Conservation (phyloP, 2,797 vertebrate genomes). For the Nyctibius grandis region DNA sequence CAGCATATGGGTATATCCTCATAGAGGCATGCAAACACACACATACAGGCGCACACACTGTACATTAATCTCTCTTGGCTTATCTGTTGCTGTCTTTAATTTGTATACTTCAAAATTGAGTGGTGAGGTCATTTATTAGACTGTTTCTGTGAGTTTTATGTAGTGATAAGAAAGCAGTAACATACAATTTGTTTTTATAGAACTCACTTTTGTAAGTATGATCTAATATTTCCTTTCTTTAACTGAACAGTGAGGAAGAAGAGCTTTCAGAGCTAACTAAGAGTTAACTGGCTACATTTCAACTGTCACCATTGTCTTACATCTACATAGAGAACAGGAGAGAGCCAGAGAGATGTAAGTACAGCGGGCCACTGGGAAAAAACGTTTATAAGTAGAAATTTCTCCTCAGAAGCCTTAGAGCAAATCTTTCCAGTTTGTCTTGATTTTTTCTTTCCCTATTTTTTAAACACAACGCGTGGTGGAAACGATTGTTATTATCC, state of each 20-base stretch:
- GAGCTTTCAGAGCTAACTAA: slow-evolving; percentile 29
- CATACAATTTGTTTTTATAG: slow-evolving; percentile 61
- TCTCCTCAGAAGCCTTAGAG: slow-evolving; percentile 39
- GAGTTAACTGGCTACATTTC: slow-evolving; percentile 46
- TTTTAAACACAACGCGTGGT: slow-evolving; percentile 49
- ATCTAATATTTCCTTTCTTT: slow-evolving; percentile 32
- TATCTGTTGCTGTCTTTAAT: slow-evolving; percentile 59
- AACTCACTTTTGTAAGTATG: slow-evolving; percentile 43
- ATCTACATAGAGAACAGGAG: not conserved
- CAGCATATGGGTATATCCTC: slow-evolving; percentile 35
- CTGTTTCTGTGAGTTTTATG: slow-evolving; percentile 59
- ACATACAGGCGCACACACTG: not conserved
- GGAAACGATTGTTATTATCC: slow-evolving; percentile 51
- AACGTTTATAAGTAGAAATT: slow-evolving; percentile 10
- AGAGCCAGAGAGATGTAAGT: slow-evolving; percentile 22
- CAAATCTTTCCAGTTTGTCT: slow-evolving; percentile 33
- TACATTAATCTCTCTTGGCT: slow-evolving; percentile 51
- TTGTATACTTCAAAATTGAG: slow-evolving; percentile 64
- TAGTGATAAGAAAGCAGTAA: slow-evolving; percentile 49
- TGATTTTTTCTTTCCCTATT: not conserved
- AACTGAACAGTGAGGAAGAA: slow-evolving; percentile 7
- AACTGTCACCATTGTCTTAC: slow-evolving; percentile 28
- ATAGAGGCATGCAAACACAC: slow-evolving; percentile 10
- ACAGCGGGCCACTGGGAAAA: not conserved
- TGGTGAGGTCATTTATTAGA: slow-evolving; percentile 66